These are phyloP conservation scores for Cladorhizidae sp. DNA, from an alignment of 37 sponge, comb jelly and placozoan species.

Conservation along the genomic window DNA sequence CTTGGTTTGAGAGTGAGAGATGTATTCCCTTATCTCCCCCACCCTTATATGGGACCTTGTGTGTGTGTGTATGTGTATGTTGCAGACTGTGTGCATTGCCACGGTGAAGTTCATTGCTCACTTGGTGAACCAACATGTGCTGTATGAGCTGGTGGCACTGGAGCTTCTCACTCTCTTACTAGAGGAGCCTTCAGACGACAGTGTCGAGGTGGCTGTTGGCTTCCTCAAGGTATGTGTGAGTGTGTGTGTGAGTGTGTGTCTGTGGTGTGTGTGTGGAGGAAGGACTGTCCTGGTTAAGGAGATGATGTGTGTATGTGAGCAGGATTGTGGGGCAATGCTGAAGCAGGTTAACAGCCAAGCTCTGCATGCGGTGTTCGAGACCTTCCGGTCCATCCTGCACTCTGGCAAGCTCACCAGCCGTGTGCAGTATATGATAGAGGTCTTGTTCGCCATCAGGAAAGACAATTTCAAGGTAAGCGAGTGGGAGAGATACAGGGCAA, in stretches of 20 bases:
- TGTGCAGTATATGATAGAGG: conserved; percentile 98
- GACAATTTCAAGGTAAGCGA: conserved; percentile 83
- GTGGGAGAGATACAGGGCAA: not conserved
- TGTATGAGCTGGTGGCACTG: conserved; percentile 92
- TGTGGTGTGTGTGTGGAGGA: not conserved
- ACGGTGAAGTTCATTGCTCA: conserved; percentile 93
- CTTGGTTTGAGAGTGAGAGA: too few relatives aligned
- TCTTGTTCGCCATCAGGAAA: conserved; percentile 91
- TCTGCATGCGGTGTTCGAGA: conserved; percentile 87
- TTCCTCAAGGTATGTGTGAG: conserved; percentile 62
- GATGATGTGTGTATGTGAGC: conserved; percentile 4
- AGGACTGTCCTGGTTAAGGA: not conserved
- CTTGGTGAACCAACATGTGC: conserved; percentile 92
- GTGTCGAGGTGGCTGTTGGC: conserved; percentile 92
- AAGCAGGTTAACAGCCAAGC: conserved; percentile 82
- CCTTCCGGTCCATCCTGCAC: conserved; percentile 80
- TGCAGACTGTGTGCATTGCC: conserved; percentile 77
- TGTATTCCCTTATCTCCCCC: too few relatives aligned
- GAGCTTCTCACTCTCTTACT: conserved; percentile 90
- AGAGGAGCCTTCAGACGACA: conserved; percentile 94
- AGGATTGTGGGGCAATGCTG: conserved; percentile 87
- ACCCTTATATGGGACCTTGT: too few relatives aligned
- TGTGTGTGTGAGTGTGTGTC: not conserved
- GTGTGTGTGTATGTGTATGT: not conserved
- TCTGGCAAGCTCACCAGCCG: conserved; percentile 80